phyloP scores from a whole-genome alignment of 1,140 invertebrate species.

The Leptonema lineaticorne region DNA sequence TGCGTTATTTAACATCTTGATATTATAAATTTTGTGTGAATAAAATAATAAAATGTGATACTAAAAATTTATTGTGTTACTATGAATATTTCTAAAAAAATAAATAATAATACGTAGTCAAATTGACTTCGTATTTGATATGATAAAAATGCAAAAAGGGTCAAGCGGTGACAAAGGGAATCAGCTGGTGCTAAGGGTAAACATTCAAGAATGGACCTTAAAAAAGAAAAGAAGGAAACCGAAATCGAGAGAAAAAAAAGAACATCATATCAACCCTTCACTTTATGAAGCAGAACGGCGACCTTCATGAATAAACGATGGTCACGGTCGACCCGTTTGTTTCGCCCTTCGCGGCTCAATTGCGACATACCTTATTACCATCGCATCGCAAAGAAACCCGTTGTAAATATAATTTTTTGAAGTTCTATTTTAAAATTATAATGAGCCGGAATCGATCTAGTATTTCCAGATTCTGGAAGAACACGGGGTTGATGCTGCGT shows the following conservation, averaged over 20 bases:
- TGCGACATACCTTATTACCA: conserved; percentile 5
- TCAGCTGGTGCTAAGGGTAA: not conserved
- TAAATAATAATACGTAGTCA: too few species aligned
- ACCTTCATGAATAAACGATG: conserved; percentile 6
- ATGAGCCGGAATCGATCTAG: conserved; percentile 3
- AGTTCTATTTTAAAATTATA: conserved; percentile 8
- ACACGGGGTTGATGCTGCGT: not conserved
- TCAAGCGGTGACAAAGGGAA: not conserved
- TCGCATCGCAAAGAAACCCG: not conserved
- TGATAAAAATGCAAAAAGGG: not conserved
- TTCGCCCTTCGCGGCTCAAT: not conserved
- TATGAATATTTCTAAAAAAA: too few species aligned
- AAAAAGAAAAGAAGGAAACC: too few species aligned
- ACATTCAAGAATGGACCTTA: too few species aligned
- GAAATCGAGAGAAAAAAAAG: not conserved
- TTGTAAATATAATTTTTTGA: not conserved
- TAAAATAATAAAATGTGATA: too few species aligned
- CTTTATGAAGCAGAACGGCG: not conserved
- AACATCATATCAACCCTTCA: conserved; percentile 2
- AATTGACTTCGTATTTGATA: too few species aligned
- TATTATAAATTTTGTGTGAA: too few species aligned
- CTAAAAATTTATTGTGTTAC: too few species aligned
- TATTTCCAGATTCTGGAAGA: not conserved
- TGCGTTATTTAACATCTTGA: too few species aligned
- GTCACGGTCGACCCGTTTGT: conserved; percentile 16